Evolutionary conservation across 1,140 invertebrate genomes (phyloP).

Genomic region (Rhizoglyphus robini): DNA sequence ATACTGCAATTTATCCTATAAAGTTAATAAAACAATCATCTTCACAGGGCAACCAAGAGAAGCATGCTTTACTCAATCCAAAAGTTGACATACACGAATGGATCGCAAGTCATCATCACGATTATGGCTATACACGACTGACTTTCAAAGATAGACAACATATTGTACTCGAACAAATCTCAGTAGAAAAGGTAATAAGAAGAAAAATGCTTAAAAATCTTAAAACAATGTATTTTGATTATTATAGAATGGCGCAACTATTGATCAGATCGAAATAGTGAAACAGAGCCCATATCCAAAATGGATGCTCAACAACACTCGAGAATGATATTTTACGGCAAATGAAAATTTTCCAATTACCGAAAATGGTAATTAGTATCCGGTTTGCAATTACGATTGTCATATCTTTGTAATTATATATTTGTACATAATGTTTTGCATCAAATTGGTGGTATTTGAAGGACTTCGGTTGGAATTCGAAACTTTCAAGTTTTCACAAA

Average conservation of each 20-base stretch:
- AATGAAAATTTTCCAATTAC: too few relatives aligned
- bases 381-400: too few relatives aligned
- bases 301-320: too few relatives aligned
- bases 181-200: slow-evolving; percentile 46
- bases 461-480: too few relatives aligned
- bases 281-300: neutral
- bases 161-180: slow-evolving; percentile 78
- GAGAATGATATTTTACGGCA: too few relatives aligned
- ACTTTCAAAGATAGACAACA: slow-evolving; percentile 68
- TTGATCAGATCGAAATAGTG: slow-evolving; percentile 9
- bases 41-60: slow-evolving; percentile 3
- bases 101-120: slow-evolving; percentile 68
- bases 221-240: neutral
- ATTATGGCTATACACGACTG: slow-evolving; percentile 86
- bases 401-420: too few relatives aligned
- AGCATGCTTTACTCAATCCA: slow-evolving; percentile 1
- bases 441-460: too few relatives aligned
- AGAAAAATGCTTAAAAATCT: neutral
- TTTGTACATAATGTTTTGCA: too few relatives aligned
- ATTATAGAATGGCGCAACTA: neutral
- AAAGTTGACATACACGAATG: slow-evolving; percentile 41
- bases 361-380: too few relatives aligned
- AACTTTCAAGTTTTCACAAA: too few relatives aligned
- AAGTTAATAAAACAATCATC: neutral
- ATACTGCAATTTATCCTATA: neutral